Evolutionary conservation across 2,797 vertebrate genomes (phyloP).

Genomic region (Platalea minor): DNA sequence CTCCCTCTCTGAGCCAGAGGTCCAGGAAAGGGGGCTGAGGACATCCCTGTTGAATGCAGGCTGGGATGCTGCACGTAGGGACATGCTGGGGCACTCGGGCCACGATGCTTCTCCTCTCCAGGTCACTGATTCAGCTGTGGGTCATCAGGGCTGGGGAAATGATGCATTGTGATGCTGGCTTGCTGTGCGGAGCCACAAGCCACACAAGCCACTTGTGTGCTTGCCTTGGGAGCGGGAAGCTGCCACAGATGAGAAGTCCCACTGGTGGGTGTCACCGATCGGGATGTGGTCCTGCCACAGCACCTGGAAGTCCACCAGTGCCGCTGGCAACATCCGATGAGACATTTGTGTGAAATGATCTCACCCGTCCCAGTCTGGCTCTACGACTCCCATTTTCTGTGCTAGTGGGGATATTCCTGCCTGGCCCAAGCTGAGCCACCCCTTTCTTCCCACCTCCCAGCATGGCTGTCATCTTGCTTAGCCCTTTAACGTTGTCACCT

Average conservation of each 20-base stretch:
- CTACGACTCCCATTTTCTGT: background rate
- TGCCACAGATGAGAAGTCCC: background rate
- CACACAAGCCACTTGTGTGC: too few species aligned
- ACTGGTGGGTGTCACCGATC: background rate
- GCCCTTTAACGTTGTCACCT: background rate
- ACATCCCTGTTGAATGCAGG: fast-evolving
- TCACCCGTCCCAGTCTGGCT: background rate
- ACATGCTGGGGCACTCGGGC: fast-evolving
- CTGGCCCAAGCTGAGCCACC: background rate
- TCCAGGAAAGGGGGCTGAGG: background rate
- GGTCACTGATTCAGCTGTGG: background rate
- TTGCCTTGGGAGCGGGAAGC: background rate
- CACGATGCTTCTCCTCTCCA: background rate
- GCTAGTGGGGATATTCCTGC: background rate
- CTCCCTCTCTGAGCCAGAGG: background rate
- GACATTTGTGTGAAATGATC: background rate
- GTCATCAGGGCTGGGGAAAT: background rate
- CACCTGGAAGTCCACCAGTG: background rate
- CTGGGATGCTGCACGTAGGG: background rate
- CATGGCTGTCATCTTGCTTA: background rate
- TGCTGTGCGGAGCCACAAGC: background rate
- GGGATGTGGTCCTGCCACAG: background rate
- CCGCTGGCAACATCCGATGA: background rate
- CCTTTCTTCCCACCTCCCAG: background rate
- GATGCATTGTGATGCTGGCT: background rate